Evolutionary conservation across 2,888 invertebrate species (phyloP), one percentile per base, ranked within the genome.

Genomic region (Machimus atricapillus): DNA sequence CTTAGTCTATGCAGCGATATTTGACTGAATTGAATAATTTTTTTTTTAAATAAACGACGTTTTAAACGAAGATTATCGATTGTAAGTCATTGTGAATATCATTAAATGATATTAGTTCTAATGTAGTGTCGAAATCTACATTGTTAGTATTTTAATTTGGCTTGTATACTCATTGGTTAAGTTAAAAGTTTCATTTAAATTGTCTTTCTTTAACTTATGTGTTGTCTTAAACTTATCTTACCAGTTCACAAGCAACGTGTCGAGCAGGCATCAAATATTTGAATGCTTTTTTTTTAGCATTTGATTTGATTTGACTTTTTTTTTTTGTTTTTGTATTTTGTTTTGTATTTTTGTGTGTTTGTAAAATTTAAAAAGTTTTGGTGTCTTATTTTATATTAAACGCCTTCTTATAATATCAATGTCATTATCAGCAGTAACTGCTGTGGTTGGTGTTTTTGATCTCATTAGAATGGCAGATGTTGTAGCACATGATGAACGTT

Each of bases 401-500:
- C 81, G 88, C 81, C 86, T 85, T 87, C 86, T 79, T 81, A 82
- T 73, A 46, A 83, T 66, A 52, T 88, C 86, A 58, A 86, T 86
- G 46, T 85, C 43, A 52, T 87, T 76, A 14, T 74, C 82, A 77
- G 77, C 56, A 56, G 74, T 81, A 77, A 81, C 76, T 85, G 46
- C 52, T 74, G 76, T 79, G 76, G 87, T 74, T 85, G 87, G 52
- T 82, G 87, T 85, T 76, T 52, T 85, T 82, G 87, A 76, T 87
- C 87, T 81, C 66, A 86, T 56, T 31, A 73, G 79, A 79, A 82
- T 85, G 82, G 87, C 88, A 79, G 86, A 88, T 52, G 88, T 87
- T 86, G 87, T 85, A 88, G 88, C 83, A 87, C 86, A 76, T 85
- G 88, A 87, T 88, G 87, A 43, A 9, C 88, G 86, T 56, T 86